Conservation (phyloP, 2,113 vertebrate species). For the Phalacrocorax brasilianus region DNA sequence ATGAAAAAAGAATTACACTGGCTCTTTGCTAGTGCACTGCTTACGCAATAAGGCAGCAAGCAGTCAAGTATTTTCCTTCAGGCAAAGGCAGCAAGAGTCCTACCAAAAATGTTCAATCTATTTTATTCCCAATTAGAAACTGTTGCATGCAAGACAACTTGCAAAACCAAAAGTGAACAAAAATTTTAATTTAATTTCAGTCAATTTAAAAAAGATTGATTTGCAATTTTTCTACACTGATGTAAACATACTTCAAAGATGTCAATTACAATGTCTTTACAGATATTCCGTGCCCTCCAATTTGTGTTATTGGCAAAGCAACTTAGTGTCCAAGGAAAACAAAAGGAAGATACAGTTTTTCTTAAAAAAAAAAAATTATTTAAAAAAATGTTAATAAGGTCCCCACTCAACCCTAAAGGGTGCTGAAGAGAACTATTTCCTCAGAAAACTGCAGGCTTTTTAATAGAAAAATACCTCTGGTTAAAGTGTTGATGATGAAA, state of each 20-base stretch:
- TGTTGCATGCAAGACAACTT: neutral
- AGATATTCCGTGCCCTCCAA: neutral
- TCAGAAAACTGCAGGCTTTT: neutral
- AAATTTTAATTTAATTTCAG: conserved; percentile 43
- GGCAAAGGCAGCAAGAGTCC: neutral
- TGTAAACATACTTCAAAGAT: conserved; percentile 37
- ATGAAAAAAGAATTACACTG: neutral
- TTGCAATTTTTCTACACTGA: neutral
- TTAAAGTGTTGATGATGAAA: neutral
- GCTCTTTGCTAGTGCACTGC: neutral
- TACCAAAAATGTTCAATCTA: neutral
- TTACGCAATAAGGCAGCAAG: neutral
- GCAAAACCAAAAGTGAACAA: neutral
- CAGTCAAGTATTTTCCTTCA: neutral
- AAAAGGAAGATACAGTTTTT: neutral
- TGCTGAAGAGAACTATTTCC: neutral
- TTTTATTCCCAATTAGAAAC: neutral
- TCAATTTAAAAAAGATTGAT: neutral
- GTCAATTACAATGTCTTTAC: neutral
- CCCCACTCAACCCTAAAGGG: neutral
- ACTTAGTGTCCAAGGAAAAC: neutral
- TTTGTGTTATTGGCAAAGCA: neutral
- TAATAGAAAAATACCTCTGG: neutral
- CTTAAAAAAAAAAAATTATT: neutral
- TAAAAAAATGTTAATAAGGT: neutral